These are phyloP conservation scores for Formica exsecta DNA, from an alignment of 1,140 invertebrate genomes.

Conservation along the genomic window DNA sequence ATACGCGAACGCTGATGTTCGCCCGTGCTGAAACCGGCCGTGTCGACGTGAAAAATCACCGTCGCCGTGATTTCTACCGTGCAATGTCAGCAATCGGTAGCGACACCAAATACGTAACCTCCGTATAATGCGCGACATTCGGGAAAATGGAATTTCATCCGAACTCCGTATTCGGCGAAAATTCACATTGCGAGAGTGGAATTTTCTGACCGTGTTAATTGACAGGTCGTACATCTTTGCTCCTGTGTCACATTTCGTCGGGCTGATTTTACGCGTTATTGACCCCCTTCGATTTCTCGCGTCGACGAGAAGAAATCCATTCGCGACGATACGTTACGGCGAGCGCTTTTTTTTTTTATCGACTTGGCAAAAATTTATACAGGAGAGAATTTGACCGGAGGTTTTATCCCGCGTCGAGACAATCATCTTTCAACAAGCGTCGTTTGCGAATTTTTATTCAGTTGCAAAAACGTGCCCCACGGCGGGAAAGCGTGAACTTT, in stretches of 20 bases:
- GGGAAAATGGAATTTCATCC: constrained; percentile 30
- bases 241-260: neutral
- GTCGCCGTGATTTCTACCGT: constrained; percentile 65
- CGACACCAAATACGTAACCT: constrained; percentile 48
- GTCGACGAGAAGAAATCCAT: too few relatives aligned
- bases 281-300: neutral
- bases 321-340: neutral
- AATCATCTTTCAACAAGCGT: constrained; percentile 7
- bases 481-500: constrained; percentile 54
- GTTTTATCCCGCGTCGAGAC: neutral
- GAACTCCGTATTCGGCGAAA: constrained; percentile 6
- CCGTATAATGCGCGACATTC: constrained; percentile 38
- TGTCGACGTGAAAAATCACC: constrained; percentile 37
- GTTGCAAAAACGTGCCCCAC: constrained; percentile 20
- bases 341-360: neutral
- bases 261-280: constrained; percentile 6
- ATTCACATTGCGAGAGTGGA: neutral
- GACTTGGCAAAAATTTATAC: constrained; percentile 11
- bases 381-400: neutral
- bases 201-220: constrained; percentile 35
- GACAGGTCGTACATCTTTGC: neutral
- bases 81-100: constrained; percentile 17
- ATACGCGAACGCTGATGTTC: neutral
- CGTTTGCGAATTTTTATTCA: constrained; percentile 33
- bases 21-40: constrained; percentile 1